A percentile compares a stretch with the other conserved stretches of the same genome.
phyloP scores from a whole-genome alignment of 2,888 invertebrate species.

The Leptinotarsa rubiginosa region DNA sequence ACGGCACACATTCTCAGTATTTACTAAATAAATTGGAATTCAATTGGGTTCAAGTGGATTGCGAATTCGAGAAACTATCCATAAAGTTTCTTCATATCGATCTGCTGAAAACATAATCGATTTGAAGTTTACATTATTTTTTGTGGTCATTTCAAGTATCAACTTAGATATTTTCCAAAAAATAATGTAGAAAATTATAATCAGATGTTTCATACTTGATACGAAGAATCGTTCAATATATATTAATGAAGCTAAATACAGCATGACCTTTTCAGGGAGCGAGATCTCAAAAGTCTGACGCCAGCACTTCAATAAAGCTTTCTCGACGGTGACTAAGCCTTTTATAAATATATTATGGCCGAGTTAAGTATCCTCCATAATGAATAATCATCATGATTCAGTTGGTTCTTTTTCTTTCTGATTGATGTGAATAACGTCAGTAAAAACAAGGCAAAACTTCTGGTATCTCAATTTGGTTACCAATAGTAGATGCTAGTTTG shows the following conservation, averaged over 20 bases:
- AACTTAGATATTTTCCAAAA: no score
- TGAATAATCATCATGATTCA: background rate
- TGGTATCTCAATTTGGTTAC: no score
- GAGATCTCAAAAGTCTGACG: background rate
- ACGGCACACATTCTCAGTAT: conserved; percentile 1
- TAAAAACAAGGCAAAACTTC: no score
- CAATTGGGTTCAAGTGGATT: conserved; percentile 15
- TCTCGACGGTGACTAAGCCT: background rate
- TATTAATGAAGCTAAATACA: no score
- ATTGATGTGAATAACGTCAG: background rate
- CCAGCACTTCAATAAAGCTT: background rate
- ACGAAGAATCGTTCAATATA: no score
- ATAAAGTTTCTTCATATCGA: background rate
- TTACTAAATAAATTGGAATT: conserved; percentile 21
- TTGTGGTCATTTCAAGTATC: no score
- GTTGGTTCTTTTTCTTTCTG: background rate
- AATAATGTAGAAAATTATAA: no score
- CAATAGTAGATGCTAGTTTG: no score
- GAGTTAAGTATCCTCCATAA: background rate
- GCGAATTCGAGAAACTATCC: background rate
- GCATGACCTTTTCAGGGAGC: background rate
- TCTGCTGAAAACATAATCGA: no score
- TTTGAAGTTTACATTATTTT: no score
- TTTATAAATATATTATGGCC: background rate
- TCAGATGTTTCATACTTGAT: no score